A percentile compares a stretch with the other conserved stretches of the same genome.
phyloP scores from a whole-genome alignment of 2,888 invertebrate genomes.

The Brachylomia viminalis region DNA sequence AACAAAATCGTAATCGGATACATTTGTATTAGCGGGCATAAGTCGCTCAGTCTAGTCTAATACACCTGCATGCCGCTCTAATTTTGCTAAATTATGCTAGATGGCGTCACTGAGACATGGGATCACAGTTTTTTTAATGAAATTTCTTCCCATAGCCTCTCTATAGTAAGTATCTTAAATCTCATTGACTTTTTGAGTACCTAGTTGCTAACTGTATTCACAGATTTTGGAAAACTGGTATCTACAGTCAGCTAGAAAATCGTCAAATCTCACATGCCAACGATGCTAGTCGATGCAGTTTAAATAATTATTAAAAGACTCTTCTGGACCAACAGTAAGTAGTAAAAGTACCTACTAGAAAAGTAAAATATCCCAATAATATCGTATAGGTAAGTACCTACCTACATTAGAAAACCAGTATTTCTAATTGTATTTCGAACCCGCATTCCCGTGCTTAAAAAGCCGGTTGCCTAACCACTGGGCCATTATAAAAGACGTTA shows the following conservation, averaged over 20 bases:
- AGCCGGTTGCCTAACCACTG: conserved; percentile 1
- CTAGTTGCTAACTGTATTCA: background rate
- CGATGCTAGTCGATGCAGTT: background rate
- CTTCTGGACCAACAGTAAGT: background rate
- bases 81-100: too few relatives aligned
- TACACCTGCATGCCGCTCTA: too few relatives aligned
- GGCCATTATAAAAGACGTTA: background rate
- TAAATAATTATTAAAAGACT: background rate
- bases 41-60: too few relatives aligned
- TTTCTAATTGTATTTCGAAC: background rate
- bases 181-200: background rate
- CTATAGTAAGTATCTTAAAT: too few relatives aligned
- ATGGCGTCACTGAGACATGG: too few relatives aligned
- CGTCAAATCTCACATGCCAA: background rate
- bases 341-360: background rate
- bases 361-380: too few relatives aligned
- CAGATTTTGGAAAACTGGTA: background rate
- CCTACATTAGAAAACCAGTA: too few relatives aligned
- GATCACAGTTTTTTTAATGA: too few relatives aligned
- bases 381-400: too few relatives aligned
- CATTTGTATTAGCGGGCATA: too few relatives aligned
- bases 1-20: too few relatives aligned
- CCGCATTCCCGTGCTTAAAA: background rate
- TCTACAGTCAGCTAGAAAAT: background rate
- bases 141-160: too few relatives aligned